Evolutionary conservation across 2,888 invertebrate genomes (phyloP).

Genomic region (Molanna angustata): DNA sequence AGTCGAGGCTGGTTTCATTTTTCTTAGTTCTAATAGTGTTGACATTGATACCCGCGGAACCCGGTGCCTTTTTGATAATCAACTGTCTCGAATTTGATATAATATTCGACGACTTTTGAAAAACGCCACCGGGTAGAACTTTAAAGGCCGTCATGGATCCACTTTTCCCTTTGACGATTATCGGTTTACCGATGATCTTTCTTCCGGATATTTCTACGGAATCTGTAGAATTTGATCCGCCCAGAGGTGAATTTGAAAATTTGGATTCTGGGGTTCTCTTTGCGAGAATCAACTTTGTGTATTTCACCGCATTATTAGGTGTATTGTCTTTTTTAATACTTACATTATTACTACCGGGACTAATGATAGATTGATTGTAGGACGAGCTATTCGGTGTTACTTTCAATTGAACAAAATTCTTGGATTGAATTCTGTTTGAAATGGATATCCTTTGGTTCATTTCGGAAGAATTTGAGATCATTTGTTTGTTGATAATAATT

Average conservation of each 20-base stretch:
- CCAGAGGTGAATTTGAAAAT: background rate
- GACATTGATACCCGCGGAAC: constrained; percentile 13
- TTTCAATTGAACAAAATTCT: constrained; percentile 26
- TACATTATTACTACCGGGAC: background rate
- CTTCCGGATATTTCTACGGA: constrained; percentile 7
- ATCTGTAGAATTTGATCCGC: background rate
- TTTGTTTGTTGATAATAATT: constrained; percentile 31
- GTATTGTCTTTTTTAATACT: constrained; percentile 16
- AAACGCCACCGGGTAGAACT: constrained; percentile 25
- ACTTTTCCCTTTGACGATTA: constrained; percentile 26
- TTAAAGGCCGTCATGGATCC: constrained; percentile 24
- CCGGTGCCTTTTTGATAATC: constrained; percentile 25
- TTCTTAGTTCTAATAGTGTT: constrained; percentile 15
- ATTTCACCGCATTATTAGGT: constrained; percentile 36
- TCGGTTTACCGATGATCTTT: constrained; percentile 21
- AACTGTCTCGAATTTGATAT: constrained; percentile 17
- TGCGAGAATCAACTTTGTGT: constrained; percentile 45
- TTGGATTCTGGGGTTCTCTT: constrained; percentile 36
- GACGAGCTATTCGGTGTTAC: constrained; percentile 12
- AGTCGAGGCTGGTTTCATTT: constrained; percentile 14
- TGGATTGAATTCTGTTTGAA: constrained; percentile 7
- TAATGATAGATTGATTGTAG: constrained; percentile 8
- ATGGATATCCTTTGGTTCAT: constrained; percentile 14
- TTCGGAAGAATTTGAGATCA: constrained; percentile 13
- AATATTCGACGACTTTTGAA: constrained; percentile 24